These are phyloP conservation scores for Danio kyathit DNA, from an alignment of 2,797 vertebrate genomes.

Conservation along the genomic window DNA sequence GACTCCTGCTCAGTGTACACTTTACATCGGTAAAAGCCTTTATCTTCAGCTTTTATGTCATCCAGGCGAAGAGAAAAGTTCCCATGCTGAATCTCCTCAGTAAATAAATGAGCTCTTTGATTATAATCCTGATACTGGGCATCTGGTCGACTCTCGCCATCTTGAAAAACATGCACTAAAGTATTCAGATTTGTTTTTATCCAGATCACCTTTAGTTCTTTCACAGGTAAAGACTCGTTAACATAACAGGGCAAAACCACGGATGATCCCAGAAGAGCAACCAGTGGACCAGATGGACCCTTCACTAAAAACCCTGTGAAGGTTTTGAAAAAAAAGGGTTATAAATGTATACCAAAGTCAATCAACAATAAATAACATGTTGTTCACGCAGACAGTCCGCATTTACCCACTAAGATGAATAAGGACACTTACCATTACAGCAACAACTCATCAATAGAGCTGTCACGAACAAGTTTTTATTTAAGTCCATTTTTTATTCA, in stretches of 20 bases:
- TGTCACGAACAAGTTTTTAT: no score
- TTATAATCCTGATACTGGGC: constrained; percentile 32
- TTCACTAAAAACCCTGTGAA: not conserved
- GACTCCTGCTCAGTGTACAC: constrained; percentile 22
- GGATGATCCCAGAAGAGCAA: not conserved
- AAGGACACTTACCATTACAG: no score
- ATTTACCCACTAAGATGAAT: no score
- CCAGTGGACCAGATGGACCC: not conserved
- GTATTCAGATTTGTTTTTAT: not conserved
- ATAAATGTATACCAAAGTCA: not conserved
- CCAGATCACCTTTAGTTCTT: constrained; percentile 44
- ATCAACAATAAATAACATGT: no score
- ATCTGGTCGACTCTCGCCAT: constrained; percentile 37
- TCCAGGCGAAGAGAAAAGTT: constrained; percentile 49
- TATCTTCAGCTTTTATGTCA: constrained; percentile 21
- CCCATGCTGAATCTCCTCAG: not conserved
- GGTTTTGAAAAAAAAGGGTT: no score
- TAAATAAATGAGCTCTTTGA: constrained; percentile 30
- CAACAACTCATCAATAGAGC: no score
- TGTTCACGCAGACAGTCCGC: no score
- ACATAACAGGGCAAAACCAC: not conserved
- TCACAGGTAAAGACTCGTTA: not conserved
- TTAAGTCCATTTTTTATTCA: no score
- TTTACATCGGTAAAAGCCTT: constrained; percentile 35
- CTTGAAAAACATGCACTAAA: constrained; percentile 39